Evolutionary conservation across 2,797 vertebrate genomes (phyloP).

Genomic region (Psittacula derbiana): DNA sequence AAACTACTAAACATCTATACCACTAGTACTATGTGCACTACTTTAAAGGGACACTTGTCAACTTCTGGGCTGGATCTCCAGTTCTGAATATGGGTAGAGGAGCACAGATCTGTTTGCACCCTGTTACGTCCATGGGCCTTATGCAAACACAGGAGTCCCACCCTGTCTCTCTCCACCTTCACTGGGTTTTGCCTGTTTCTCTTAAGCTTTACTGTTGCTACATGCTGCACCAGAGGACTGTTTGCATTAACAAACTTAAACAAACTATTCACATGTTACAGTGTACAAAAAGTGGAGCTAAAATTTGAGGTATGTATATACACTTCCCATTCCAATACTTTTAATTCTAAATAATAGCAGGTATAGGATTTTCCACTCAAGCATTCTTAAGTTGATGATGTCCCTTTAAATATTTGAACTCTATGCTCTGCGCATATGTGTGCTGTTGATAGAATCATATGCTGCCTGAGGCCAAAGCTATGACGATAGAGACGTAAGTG

Average conservation of each 20-base stretch:
- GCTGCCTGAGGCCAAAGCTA: constrained; percentile 59
- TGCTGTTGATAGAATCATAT: constrained; percentile 31
- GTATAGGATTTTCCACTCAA: background rate
- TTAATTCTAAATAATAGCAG: background rate
- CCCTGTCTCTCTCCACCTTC: background rate
- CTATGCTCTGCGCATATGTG: constrained; percentile 26
- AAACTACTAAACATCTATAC: constrained; percentile 40
- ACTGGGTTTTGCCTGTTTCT: background rate
- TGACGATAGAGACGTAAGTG: constrained; percentile 49
- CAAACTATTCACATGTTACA: background rate
- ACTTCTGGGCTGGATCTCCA: background rate
- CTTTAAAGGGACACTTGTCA: constrained; percentile 69
- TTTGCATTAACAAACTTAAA: background rate
- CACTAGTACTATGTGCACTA: constrained; percentile 32
- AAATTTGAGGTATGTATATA: background rate
- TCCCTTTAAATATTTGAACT: constrained; percentile 54
- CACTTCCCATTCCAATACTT: background rate
- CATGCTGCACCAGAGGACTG: background rate
- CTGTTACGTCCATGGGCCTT: background rate
- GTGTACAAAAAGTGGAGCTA: background rate
- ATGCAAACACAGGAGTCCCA: background rate
- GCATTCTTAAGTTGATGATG: constrained; percentile 52
- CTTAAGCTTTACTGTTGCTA: background rate
- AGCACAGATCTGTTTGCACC: background rate
- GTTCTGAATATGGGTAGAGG: background rate